Base-by-base conservation (phyloP, 2,888 invertebrate genomes). In the Cenopis cana region DNA sequence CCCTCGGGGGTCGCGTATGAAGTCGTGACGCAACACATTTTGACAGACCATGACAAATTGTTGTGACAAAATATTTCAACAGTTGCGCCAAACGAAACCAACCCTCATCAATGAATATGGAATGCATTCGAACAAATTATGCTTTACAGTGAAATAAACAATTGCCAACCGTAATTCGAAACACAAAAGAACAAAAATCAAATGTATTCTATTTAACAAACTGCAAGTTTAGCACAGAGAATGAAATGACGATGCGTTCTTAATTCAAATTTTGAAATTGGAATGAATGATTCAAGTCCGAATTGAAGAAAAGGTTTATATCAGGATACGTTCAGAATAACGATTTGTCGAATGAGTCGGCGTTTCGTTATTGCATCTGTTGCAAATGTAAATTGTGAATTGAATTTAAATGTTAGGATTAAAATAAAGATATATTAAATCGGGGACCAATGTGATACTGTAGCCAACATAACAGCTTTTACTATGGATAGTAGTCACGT, bases 21-120 rank as follows among this genome's bases (percentile, higher is more conserved):
- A 82, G 88, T 89, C 89, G 90, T 93, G 92, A 93, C 89, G 82
- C 77, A 89, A 88, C 79, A 83, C 78, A 89, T 87, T 84, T 75
- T 86, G 91, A 91, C 93, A 89, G 82, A 77, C 85, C 89, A 80
- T 93, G 91, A 93, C 93, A 90, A 93, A 93, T 93, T 93, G 90
- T 93, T 92, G 85, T 93, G 93, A 93, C 93, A 93, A 92, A 93
- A 93, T 92, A 93, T 93, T 93, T 93, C 92, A 93, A 90, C 92
- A 91, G 90, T 89, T 90, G 89, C 89, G 82, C 90, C 87, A 88
- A 87, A 73, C 76, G 76, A 73, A 77, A 78, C 76, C 80, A 81
- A 85, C 90, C 89, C 88, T 86, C 80, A 79, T 82, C 81, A 81
- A 79, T 76, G 76, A 77, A 75, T 73, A 46, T 50, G 54, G 74